phyloP scores from a whole-genome alignment of 2,113 vertebrate genomes.

The Cervus canadensis region DNA sequence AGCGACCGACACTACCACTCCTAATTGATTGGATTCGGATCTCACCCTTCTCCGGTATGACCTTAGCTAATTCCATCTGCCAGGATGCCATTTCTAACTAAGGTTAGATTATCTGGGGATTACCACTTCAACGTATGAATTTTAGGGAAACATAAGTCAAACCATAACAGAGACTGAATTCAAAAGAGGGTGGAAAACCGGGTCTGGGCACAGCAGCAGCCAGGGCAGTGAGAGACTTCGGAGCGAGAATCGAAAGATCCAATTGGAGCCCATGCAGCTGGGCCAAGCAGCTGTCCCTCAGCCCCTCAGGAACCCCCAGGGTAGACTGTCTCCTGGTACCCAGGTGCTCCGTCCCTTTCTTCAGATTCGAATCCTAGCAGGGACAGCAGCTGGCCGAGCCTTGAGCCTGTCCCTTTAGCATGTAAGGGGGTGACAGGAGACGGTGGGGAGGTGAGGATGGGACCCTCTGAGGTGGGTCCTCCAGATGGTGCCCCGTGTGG shows the following conservation, averaged over 20 bases:
- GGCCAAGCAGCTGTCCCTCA: too few species aligned
- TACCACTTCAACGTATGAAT: neutral
- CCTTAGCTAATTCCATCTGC: neutral
- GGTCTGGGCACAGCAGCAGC: neutral
- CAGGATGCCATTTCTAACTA: neutral
- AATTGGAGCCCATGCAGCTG: accelerated
- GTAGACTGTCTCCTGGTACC: neutral
- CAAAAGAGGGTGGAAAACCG: neutral
- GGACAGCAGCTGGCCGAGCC: neutral
- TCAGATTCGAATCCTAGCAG: neutral
- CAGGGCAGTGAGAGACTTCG: neutral
- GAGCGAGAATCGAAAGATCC: neutral
- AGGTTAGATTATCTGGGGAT: neutral
- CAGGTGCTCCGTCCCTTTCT: neutral
- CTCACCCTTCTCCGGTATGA: neutral
- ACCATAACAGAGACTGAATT: neutral
- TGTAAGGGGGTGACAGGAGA: accelerated
- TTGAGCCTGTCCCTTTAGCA: neutral
- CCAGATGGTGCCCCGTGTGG: neutral
- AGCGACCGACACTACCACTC: neutral
- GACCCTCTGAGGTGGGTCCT: neutral
- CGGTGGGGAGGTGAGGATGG: too few species aligned
- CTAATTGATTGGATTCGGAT: accelerated
- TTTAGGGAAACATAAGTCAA: neutral
- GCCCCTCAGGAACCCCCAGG: neutral